Conservation (phyloP, 2,113 vertebrate species). For the Nerophis lumbriciformis region DNA sequence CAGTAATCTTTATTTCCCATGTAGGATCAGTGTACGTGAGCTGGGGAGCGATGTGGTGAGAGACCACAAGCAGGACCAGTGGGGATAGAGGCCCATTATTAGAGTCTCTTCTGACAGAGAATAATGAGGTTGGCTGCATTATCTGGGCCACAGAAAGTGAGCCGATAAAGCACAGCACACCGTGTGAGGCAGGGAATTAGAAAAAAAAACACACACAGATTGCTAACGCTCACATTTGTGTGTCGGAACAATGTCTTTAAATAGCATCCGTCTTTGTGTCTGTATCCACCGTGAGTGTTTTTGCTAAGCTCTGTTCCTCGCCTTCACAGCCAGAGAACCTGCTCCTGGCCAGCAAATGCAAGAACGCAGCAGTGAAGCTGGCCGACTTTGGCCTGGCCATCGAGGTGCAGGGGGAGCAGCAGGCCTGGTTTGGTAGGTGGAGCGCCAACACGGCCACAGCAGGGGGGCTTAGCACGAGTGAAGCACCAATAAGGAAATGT, state of each 20-base stretch:
- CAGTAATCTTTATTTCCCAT: slow-evolving; percentile 18
- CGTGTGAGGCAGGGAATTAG: slow-evolving; percentile 9
- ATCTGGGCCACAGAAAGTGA: slow-evolving; percentile 64
- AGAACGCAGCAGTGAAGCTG: slow-evolving; percentile 92
- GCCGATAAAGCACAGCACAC: slow-evolving; percentile 30
- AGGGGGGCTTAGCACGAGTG: no score
- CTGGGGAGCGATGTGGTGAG: slow-evolving; percentile 7
- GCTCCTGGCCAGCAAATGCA: slow-evolving; percentile 94
- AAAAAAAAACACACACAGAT: no score
- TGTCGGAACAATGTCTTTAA: background rate
- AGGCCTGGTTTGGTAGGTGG: slow-evolving; percentile 94
- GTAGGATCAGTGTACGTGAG: slow-evolving; percentile 13
- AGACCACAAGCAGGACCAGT: slow-evolving; percentile 22
- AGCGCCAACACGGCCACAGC: no score
- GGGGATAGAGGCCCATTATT: slow-evolving; percentile 65
- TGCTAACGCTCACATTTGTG: background rate
- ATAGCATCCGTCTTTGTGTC: slow-evolving; percentile 17
- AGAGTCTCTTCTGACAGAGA: slow-evolving; percentile 65
- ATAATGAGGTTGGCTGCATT: slow-evolving; percentile 64
- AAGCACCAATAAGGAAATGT: no score
- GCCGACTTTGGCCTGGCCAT: slow-evolving; percentile 94
- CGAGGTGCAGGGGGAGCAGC: slow-evolving; percentile 95
- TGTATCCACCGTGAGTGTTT: slow-evolving; percentile 14
- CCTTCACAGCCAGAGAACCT: slow-evolving; percentile 86
- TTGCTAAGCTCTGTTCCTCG: slow-evolving; percentile 6